These are phyloP conservation scores for Pyrocephalus nanus DNA, from an alignment of 2,797 vertebrate genomes.

Conservation along the genomic window DNA sequence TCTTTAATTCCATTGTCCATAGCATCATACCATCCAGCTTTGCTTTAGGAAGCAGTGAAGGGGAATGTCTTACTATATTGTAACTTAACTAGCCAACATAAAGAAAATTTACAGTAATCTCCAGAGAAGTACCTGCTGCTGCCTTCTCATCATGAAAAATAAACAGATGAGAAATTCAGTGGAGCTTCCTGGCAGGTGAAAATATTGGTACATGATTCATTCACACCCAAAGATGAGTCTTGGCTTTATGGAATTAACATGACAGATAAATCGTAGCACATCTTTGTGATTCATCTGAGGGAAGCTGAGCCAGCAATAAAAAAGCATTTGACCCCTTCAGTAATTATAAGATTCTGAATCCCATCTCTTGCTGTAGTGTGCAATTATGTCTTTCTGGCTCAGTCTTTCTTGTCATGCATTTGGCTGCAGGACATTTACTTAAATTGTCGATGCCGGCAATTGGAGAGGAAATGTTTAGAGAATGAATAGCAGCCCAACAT, in stretches of 20 bases:
- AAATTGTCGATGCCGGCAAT: slow-evolving; percentile 57
- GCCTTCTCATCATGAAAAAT: background rate
- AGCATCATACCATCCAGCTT: slow-evolving; percentile 67
- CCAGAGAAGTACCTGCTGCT: slow-evolving; percentile 16
- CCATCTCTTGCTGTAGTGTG: background rate
- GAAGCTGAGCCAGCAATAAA: slow-evolving; percentile 34
- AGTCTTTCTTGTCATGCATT: slow-evolving; percentile 19
- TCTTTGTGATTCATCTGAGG: background rate
- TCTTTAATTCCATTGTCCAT: background rate
- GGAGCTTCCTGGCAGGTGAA: background rate
- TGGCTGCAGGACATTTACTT: background rate
- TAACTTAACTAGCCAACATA: slow-evolving; percentile 16
- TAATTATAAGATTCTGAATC: background rate
- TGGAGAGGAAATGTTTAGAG: slow-evolving; percentile 14
- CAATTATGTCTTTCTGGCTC: slow-evolving; percentile 1
- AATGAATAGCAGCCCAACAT: background rate
- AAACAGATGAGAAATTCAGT: background rate
- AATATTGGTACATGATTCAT: background rate
- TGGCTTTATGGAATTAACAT: background rate
- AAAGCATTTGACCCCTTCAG: background rate
- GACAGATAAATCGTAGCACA: background rate
- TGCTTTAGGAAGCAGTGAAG: slow-evolving; percentile 75
- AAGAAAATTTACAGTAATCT: slow-evolving; percentile 1
- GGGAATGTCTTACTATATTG: slow-evolving; percentile 46
- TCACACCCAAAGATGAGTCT: background rate